Evolutionary conservation across 35 echinoderm and acorn worm species (phyloP).

Genomic region (Apostichopus parvimensis): DNA sequence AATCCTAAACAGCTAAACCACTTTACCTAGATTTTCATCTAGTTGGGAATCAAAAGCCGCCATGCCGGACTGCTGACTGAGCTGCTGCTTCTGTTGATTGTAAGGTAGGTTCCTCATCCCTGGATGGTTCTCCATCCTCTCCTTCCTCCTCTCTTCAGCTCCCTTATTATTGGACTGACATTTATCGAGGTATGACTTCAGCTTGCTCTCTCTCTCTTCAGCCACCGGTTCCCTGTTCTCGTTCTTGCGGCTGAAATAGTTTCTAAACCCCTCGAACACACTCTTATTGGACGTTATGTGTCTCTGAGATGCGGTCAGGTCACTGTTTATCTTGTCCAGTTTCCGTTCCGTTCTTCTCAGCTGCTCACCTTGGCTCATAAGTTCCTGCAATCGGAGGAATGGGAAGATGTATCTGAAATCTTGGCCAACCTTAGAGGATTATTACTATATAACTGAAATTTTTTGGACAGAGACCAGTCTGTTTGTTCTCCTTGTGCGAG

Average conservation of each 20-base stretch:
- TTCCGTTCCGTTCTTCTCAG: slow-evolving; percentile 77
- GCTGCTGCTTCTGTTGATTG: slow-evolving; percentile 14
- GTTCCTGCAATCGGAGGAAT: slow-evolving; percentile 67
- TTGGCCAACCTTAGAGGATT: too few species aligned
- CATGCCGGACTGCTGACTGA: slow-evolving; percentile 44
- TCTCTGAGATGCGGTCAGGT: slow-evolving; percentile 75
- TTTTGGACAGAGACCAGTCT: too few species aligned
- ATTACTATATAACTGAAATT: too few species aligned
- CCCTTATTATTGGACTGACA: not conserved
- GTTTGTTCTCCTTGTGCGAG: too few species aligned
- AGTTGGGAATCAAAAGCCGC: slow-evolving; percentile 73
- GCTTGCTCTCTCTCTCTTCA: slow-evolving; percentile 56
- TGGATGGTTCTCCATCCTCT: slow-evolving; percentile 62
- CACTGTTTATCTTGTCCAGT: slow-evolving; percentile 88
- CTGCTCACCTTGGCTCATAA: slow-evolving; percentile 92
- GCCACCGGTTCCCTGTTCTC: not conserved
- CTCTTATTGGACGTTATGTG: slow-evolving; percentile 87
- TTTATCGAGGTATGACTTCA: slow-evolving; percentile 51
- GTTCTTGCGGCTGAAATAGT: slow-evolving; percentile 77
- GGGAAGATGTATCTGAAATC: too few species aligned
- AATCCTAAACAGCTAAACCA: too few species aligned
- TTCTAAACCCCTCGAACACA: slow-evolving; percentile 82
- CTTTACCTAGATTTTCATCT: slow-evolving; percentile 81
- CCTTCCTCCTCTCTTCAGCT: slow-evolving; percentile 24
- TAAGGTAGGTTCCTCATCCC: slow-evolving; percentile 50